Percentiles rank a stretch among this genome's conserved stretches.
Evolutionary conservation across 2,888 invertebrate species (phyloP).

Genomic region (Folsomia candida): DNA sequence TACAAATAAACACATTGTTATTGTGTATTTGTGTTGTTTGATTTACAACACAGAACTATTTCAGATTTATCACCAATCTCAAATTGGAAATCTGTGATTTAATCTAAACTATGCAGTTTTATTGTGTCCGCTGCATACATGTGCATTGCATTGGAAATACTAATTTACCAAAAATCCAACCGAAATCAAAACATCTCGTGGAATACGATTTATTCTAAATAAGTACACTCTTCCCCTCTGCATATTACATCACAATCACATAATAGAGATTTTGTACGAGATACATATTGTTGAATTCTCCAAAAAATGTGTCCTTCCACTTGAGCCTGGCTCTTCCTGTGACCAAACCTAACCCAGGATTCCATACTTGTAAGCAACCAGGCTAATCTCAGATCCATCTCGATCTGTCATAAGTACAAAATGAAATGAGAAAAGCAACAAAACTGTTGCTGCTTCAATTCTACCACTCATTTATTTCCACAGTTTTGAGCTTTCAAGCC

Average conservation of each 20-base stretch:
- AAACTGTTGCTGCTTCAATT: not conserved
- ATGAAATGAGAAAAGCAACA: not conserved
- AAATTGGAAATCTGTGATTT: not conserved
- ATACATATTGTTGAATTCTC: not conserved
- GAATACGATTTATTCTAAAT: no score
- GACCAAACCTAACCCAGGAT: no score
- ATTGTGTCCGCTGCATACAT: not conserved
- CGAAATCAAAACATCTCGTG: not conserved
- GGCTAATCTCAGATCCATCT: constrained; percentile 20
- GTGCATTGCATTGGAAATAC: not conserved
- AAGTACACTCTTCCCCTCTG: not conserved
- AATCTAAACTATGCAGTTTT: not conserved
- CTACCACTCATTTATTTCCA: not conserved
- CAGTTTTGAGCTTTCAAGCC: not conserved
- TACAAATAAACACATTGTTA: not conserved
- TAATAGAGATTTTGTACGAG: not conserved
- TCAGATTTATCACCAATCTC: not conserved
- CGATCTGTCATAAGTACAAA: constrained; percentile 14
- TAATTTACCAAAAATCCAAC: constrained; percentile 1
- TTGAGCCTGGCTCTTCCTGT: not conserved
- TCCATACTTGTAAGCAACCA: not conserved
- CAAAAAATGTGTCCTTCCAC: not conserved
- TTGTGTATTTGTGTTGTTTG: not conserved
- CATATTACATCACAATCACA: not conserved
- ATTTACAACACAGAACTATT: not conserved